Conservation (phyloP, 2,888 invertebrate species). For the Doris montereyensis region DNA sequence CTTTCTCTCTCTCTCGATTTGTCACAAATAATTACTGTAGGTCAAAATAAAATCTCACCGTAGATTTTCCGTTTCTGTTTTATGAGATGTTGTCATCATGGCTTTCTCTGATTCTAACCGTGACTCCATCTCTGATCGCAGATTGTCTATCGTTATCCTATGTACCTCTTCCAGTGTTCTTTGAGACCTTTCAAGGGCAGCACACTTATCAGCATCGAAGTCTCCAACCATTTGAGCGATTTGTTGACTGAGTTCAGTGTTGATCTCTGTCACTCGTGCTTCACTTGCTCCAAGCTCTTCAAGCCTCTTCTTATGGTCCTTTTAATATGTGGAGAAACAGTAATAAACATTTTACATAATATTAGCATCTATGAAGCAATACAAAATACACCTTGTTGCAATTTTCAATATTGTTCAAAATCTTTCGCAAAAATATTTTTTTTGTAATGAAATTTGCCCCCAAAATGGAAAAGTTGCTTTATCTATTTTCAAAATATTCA, state of each 20-base stretch:
- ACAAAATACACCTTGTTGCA: too few species aligned
- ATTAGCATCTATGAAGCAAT: too few species aligned
- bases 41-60: constrained; percentile 1
- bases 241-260: constrained; percentile 64
- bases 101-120: constrained; percentile 6
- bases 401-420: too few species aligned
- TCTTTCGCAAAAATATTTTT: too few species aligned
- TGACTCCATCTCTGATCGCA: constrained; percentile 27
- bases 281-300: constrained; percentile 63
- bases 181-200: constrained; percentile 62
- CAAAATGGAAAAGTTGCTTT: too few species aligned
- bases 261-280: constrained; percentile 62
- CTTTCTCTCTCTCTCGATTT: too few species aligned
- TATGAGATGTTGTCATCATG: background rate
- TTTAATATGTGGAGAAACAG: too few species aligned
- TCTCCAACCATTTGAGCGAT: constrained; percentile 67
- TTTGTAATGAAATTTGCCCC: too few species aligned
- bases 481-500: too few species aligned
- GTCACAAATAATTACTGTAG: too few species aligned
- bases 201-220: constrained; percentile 64
- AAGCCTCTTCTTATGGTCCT: constrained; percentile 61
- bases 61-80: background rate
- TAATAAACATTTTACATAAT: too few species aligned
- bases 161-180: constrained; percentile 31
- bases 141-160: constrained; percentile 15